These are phyloP conservation scores for Tenthredo mesomela DNA, from an alignment of 2,888 invertebrate genomes.

Conservation along the genomic window DNA sequence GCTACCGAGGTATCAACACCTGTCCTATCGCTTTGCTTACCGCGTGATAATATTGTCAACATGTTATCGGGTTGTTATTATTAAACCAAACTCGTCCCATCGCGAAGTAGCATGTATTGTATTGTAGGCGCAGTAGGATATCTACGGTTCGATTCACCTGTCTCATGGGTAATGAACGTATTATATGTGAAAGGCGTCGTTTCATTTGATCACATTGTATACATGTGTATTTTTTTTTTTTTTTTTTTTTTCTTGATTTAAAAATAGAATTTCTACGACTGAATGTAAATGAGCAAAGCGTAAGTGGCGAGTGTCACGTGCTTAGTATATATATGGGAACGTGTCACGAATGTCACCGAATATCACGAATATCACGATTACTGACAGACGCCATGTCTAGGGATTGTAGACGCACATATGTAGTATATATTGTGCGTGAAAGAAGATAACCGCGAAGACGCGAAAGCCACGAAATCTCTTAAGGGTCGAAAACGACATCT, in stretches of 20 bases:
- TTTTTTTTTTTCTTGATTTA: not conserved
- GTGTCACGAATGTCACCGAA: conserved; percentile 32
- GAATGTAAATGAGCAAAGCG: not conserved
- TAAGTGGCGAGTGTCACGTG: conserved; percentile 22
- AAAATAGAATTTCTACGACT: conserved; percentile 24
- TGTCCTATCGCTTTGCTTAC: not conserved
- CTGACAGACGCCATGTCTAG: not conserved
- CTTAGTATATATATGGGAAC: not conserved
- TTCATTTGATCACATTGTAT: conserved; percentile 25
- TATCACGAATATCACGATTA: conserved; percentile 30
- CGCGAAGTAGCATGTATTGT: not conserved
- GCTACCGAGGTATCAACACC: not conserved
- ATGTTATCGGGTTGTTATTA: conserved; percentile 9
- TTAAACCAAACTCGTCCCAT: conserved; percentile 11
- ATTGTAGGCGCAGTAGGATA: not conserved
- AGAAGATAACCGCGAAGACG: not conserved
- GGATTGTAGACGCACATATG: not conserved
- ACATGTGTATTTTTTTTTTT: not conserved
- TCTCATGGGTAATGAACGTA: not conserved
- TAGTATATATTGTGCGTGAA: not conserved
- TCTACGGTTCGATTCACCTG: conserved; percentile 9
- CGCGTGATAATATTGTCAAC: not conserved
- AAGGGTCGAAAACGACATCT: not conserved
- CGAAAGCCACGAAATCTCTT: not conserved
- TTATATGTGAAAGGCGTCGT: not conserved